phyloP scores from a whole-genome alignment of 2,797 vertebrate genomes.

The Syndactyla subalaris region DNA sequence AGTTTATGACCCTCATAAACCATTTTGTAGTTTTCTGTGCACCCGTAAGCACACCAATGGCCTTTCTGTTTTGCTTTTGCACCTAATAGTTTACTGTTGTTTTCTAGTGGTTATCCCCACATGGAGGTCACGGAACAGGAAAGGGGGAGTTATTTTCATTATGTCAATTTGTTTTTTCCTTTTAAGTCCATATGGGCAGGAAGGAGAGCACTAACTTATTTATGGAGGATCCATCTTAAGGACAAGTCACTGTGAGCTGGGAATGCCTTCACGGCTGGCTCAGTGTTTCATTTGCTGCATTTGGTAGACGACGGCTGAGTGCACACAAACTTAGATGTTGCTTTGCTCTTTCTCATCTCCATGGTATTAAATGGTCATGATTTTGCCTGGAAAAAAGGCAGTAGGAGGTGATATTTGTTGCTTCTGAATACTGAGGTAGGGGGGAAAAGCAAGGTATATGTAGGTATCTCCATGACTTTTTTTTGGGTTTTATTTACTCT shows the following conservation, averaged over 20 bases:
- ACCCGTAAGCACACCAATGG: not conserved
- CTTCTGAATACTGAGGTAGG: not conserved
- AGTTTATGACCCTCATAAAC: not conserved
- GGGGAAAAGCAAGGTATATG: not conserved
- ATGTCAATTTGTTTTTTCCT: constrained; percentile 34
- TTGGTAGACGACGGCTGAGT: constrained; percentile 38
- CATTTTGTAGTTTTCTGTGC: constrained; percentile 1
- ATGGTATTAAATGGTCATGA: constrained; percentile 28
- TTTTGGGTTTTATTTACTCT: not conserved
- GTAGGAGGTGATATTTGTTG: not conserved
- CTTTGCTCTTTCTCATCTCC: constrained; percentile 1
- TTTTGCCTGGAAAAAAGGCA: not conserved
- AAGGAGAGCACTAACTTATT: constrained; percentile 65
- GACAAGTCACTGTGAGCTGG: constrained; percentile 48
- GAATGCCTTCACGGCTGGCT: constrained; percentile 42
- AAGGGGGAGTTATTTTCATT: not conserved
- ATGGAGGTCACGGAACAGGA: not conserved
- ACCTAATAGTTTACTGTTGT: not conserved
- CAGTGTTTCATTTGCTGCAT: constrained; percentile 57
- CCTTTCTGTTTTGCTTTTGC: not conserved
- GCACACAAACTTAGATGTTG: constrained; percentile 11
- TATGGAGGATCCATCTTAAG: constrained; percentile 66
- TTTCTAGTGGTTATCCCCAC: not conserved
- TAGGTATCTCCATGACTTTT: not conserved
- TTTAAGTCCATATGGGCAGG: constrained; percentile 40